Percentiles rank a stretch among this genome's conserved stretches.
Evolutionary conservation across 1,140 invertebrate genomes (phyloP).

Genomic region (Atopsyche davidsoni): DNA sequence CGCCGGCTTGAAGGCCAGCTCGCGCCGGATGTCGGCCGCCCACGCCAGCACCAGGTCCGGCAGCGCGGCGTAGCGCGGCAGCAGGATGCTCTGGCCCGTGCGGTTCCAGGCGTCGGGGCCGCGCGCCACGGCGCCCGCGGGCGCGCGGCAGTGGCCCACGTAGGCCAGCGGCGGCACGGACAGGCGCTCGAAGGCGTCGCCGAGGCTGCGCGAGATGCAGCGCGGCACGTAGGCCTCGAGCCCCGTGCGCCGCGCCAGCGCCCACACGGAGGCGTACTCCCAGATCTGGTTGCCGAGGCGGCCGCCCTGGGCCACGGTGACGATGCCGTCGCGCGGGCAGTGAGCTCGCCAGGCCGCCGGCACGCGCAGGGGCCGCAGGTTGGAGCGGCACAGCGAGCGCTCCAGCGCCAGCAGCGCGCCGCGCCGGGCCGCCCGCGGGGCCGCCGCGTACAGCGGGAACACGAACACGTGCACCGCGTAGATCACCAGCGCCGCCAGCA

Average conservation of each 20-base stretch:
- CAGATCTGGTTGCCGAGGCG: slow-evolving; percentile 61
- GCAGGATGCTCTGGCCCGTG: slow-evolving; percentile 54
- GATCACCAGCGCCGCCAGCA: slow-evolving; percentile 53
- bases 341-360: slow-evolving; percentile 35
- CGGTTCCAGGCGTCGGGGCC: slow-evolving; percentile 52
- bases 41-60: slow-evolving; percentile 52
- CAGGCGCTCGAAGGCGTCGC: slow-evolving; percentile 48
- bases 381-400: slow-evolving; percentile 49
- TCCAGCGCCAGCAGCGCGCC: slow-evolving; percentile 47
- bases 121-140: slow-evolving; percentile 38
- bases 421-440: slow-evolving; percentile 38
- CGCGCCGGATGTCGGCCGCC: slow-evolving; percentile 51
- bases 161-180: slow-evolving; percentile 53
- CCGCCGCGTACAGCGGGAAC: slow-evolving; percentile 53
- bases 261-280: slow-evolving; percentile 59
- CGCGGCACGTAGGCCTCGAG: slow-evolving; percentile 53
- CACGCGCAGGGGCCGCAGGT: slow-evolving; percentile 40
- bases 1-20: slow-evolving; percentile 50
- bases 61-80: slow-evolving; percentile 52
- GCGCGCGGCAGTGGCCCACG: slow-evolving; percentile 50
- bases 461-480: slow-evolving; percentile 56
- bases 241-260: slow-evolving; percentile 49
- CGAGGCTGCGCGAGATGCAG: slow-evolving; percentile 51
- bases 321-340: slow-evolving; percentile 44
- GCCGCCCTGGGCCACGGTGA: slow-evolving; percentile 53